Percentiles rank a stretch among this genome's conserved stretches.
These are phyloP conservation scores for Xiphias gladius DNA, from an alignment of 2,113 vertebrate species.

Conservation along the genomic window DNA sequence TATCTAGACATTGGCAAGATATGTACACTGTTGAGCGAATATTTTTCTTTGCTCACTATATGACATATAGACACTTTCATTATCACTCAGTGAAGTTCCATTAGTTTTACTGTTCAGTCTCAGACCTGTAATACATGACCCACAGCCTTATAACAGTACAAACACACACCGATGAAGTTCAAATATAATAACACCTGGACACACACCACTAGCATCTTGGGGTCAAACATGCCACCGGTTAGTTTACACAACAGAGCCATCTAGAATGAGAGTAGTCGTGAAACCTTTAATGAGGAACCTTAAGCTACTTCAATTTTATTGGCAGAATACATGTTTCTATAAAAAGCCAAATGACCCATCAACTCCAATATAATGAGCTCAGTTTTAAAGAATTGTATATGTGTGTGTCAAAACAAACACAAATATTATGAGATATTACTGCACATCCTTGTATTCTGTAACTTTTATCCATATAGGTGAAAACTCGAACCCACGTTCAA, in stretches of 20 bases:
- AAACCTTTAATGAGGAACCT: not conserved
- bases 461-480: not conserved
- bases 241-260: conserved; percentile 15
- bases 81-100: not conserved
- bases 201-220: conserved; percentile 7
- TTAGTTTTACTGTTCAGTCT: not conserved
- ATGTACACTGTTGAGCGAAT: conserved; percentile 16
- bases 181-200: conserved; percentile 49
- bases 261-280: conserved; percentile 7
- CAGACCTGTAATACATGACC: not conserved
- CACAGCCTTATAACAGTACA: conserved; percentile 19
- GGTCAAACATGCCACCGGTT: conserved; percentile 27
- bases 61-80: not conserved
- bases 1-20: not conserved
- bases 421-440: not conserved
- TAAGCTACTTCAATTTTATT: not conserved
- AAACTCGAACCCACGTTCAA: not conserved
- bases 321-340: not conserved
- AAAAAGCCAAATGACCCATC: not conserved
- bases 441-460: not conserved
- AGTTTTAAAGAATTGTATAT: not conserved
- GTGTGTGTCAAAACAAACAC: too few species aligned
- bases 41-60: not conserved
- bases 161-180: conserved; percentile 48
- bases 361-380: not conserved